These are phyloP conservation scores for Coptodon bakossiorum DNA, from an alignment of 2,113 vertebrate species.

Conservation along the genomic window DNA sequence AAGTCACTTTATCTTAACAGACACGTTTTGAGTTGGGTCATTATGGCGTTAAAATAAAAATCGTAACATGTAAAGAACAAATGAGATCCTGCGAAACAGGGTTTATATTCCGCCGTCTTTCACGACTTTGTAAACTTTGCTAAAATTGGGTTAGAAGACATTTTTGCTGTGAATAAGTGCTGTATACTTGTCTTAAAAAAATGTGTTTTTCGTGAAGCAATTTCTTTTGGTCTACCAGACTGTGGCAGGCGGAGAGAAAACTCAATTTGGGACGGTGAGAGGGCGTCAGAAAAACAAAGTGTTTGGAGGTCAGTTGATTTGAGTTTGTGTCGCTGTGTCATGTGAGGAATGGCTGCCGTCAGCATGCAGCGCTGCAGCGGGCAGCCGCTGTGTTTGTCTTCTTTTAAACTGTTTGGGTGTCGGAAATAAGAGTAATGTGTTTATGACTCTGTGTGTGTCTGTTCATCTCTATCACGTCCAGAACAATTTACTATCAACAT, in stretches of 20 bases:
- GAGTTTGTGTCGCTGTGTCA: background rate
- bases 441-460: background rate
- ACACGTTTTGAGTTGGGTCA: background rate
- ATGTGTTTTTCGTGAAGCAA: background rate
- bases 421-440: slow-evolving; percentile 18
- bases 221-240: background rate
- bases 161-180: background rate
- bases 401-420: background rate
- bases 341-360: slow-evolving; percentile 17
- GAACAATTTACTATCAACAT: background rate
- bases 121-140: background rate
- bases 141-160: background rate
- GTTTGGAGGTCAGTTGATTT: slow-evolving; percentile 9
- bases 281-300: background rate
- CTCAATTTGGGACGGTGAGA: background rate
- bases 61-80: background rate
- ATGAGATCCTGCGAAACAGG: background rate
- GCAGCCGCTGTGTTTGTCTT: background rate
- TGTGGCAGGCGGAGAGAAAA: background rate
- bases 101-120: background rate
- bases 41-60: background rate
- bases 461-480: background rate
- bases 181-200: background rate
- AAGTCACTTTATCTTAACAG: background rate
- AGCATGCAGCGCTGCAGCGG: background rate